Percentiles rank a stretch among this genome's conserved stretches.
Conservation (phyloP, 2,113 vertebrate species). For the Herpailurus yagouaroundi region DNA sequence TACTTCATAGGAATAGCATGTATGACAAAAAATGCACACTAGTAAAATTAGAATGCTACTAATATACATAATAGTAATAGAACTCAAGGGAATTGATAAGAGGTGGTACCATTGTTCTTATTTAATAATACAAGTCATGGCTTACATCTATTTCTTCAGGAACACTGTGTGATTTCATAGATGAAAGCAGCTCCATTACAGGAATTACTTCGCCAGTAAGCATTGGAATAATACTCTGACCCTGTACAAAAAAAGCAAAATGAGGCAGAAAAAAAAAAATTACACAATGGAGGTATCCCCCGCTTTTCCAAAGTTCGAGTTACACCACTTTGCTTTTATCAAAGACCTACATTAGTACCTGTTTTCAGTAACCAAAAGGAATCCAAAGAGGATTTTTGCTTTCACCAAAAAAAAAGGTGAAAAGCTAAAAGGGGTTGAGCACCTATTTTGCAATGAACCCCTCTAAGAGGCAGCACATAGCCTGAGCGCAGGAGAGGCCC, state of each 20-base stretch:
- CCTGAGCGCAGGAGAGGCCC: background rate
- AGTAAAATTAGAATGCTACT: background rate
- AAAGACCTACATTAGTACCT: background rate
- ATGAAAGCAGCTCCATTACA: constrained; percentile 97
- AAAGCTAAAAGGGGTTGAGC: background rate
- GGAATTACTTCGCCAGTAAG: constrained; percentile 96
- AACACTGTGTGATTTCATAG: constrained; percentile 97
- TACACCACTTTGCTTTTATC: background rate
- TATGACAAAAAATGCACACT: background rate
- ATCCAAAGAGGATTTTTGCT: background rate
- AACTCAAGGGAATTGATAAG: constrained; percentile 1
- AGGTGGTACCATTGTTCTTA: background rate
- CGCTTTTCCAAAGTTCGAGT: background rate
- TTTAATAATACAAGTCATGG: constrained; percentile 52
- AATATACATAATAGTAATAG: background rate
- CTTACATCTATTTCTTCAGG: constrained; percentile 96
- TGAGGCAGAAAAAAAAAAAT: constrained; percentile 50
- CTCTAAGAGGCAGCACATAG: background rate
- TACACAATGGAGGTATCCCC: background rate
- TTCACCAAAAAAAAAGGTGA: background rate
- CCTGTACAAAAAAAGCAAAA: constrained; percentile 84
- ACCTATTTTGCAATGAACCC: background rate
- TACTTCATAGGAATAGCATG: background rate
- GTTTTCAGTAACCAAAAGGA: background rate
- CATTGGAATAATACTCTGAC: constrained; percentile 96